Evolutionary conservation across 1,140 invertebrate species (phyloP).

Genomic region (Drosophila carrolli): DNA sequence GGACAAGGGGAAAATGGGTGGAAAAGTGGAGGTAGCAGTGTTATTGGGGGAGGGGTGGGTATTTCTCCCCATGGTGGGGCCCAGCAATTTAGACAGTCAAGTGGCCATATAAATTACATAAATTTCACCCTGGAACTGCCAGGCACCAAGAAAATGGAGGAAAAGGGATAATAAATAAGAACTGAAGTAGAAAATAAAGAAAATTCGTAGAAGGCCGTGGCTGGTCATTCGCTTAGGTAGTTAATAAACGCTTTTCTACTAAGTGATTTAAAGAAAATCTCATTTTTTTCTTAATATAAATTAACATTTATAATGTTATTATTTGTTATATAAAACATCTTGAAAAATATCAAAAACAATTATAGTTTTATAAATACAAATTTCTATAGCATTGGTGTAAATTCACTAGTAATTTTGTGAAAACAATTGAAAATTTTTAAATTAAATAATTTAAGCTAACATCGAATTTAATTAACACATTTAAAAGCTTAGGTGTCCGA

Average conservation of each 20-base stretch:
- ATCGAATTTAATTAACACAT: too few species aligned
- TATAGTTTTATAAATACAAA: not conserved
- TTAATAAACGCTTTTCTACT: not conserved
- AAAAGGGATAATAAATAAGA: constrained; percentile 22
- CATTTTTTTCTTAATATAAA: not conserved
- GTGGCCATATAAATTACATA: constrained; percentile 85
- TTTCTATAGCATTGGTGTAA: too few species aligned
- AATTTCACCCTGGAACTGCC: constrained; percentile 75
- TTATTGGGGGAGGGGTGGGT: not conserved
- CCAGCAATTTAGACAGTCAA: constrained; percentile 84
- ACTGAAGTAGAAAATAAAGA: constrained; percentile 21
- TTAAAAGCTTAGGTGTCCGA: not conserved
- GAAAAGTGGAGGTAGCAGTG: not conserved
- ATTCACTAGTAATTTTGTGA: too few species aligned
- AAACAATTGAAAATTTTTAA: too few species aligned
- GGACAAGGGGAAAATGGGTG: not conserved
- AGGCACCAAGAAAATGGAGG: constrained; percentile 33
- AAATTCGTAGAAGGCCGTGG: not conserved
- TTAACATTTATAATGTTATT: too few species aligned
- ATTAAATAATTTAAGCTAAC: too few species aligned
- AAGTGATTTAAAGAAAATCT: not conserved
- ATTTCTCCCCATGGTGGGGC: not conserved
- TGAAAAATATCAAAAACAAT: not conserved
- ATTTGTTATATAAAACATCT: not conserved
- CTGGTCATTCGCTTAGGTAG: not conserved